Evolutionary conservation across 2,113 vertebrate species (phyloP), one percentile per base, ranked within the genome.

Genomic region (Scomber colias): DNA sequence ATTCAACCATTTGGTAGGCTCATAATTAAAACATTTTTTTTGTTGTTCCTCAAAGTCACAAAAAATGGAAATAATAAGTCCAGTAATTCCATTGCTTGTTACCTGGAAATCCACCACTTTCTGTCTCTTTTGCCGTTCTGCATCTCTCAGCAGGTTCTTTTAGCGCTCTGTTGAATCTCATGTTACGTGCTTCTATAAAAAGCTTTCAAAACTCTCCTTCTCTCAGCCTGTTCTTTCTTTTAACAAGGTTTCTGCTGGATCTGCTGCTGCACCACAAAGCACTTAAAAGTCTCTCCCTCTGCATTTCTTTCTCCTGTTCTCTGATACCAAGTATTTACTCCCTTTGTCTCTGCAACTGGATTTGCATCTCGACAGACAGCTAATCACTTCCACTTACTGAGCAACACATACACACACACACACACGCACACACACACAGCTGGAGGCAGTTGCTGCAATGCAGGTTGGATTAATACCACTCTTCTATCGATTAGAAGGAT

Each of bases 401-500:
- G 68, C 16, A 59, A 60, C 72, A 57, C 56, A 31, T 30, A 53
- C n/a, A 78, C 59, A 65, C 53, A 40, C 69, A 60, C 53, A 63
- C 45, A 62, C 50, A 64, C 69, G 24, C 24, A 27, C 24, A 27
- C 24, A 31, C 31, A 67, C 53, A 56, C 40, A 31, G 69, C 60
- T 55, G n/a, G 48, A 44, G 31, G 57, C 40, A 62, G n/a, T 21
- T 66, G 49, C 81, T 88, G 82, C 84, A 89, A 21, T 84, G 68
- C 81, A 71, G 83, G 31, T 77, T 65, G 83, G 72, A 81, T 81
- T 70, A 91, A 82, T 75, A 61, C 46, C 44, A 10, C 73, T 68
- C 56, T 21, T 3, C 31, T 48, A 87, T 87, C 7, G 69, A 92
- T 87, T 77, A 68, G 60, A 75, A 21, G 69, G 76, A 85, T 90